Evolutionary conservation across 1,140 invertebrate species (phyloP).

Genomic region (Zaprionus capensis): DNA sequence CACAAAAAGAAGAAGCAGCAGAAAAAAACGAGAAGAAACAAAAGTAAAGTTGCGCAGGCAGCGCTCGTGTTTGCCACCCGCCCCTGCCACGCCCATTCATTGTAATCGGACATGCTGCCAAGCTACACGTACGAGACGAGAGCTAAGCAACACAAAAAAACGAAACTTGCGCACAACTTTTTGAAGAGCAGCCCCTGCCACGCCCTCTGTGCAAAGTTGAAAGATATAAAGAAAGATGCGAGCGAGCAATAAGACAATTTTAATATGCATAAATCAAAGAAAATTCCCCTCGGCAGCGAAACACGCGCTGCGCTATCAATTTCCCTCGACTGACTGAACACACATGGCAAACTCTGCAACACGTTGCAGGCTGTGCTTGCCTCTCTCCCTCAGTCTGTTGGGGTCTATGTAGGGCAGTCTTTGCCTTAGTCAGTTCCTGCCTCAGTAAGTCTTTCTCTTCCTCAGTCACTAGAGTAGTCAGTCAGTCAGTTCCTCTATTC

Average conservation of each 20-base stretch:
- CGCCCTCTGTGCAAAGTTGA: constrained; percentile 3
- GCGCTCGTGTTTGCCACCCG: constrained; percentile 26
- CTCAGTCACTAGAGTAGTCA: too few relatives aligned
- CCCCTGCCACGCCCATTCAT: constrained; percentile 36
- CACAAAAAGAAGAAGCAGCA: constrained; percentile 49
- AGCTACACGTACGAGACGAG: constrained; percentile 12
- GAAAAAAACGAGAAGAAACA: background rate
- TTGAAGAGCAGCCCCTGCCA: background rate
- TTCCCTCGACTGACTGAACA: constrained; percentile 12
- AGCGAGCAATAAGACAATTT: constrained; percentile 62
- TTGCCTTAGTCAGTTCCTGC: too few relatives aligned
- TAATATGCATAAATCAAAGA: constrained; percentile 72
- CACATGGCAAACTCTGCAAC: constrained; percentile 16
- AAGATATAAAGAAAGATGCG: background rate
- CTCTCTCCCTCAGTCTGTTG: too few relatives aligned
- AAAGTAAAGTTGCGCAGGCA: background rate
- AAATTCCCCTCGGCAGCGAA: background rate
- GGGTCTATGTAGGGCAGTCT: too few relatives aligned
- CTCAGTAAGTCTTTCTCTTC: too few relatives aligned
- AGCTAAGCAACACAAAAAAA: constrained; percentile 34
- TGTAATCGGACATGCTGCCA: constrained; percentile 60
- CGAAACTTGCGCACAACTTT: constrained; percentile 56
- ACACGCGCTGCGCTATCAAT: constrained; percentile 26
- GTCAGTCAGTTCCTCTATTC: too few relatives aligned
- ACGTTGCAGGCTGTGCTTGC: background rate